Evolutionary conservation across 2,888 invertebrate genomes (phyloP).

Genomic region (Acrocera orbiculus): DNA sequence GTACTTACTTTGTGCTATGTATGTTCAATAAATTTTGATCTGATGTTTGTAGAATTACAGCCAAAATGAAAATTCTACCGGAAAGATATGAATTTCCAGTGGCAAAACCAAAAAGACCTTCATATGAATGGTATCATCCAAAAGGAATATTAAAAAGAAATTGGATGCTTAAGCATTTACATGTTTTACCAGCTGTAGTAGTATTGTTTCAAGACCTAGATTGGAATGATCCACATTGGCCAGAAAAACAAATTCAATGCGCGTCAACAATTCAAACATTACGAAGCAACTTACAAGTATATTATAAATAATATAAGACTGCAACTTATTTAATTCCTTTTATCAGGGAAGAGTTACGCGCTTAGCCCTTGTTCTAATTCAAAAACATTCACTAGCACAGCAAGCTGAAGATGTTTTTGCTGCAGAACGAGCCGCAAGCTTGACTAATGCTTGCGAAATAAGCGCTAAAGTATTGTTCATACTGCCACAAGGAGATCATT

Average conservation of each 20-base stretch:
- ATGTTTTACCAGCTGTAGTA: conserved; percentile 77
- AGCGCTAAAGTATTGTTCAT: conserved; percentile 85
- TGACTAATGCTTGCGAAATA: conserved; percentile 83
- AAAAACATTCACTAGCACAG: conserved; percentile 61
- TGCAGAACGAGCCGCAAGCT: conserved; percentile 74
- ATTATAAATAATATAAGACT: background rate
- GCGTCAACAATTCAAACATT: conserved; percentile 73
- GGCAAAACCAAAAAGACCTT: conserved; percentile 68
- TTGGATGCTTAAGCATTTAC: conserved; percentile 89
- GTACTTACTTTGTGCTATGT: conserved; percentile 13
- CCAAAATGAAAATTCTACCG: conserved; percentile 66
- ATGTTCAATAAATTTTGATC: background rate
- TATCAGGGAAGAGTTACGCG: conserved; percentile 36
- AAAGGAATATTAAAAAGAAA: conserved; percentile 85
- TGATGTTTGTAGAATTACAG: conserved; percentile 40
- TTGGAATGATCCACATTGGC: conserved; percentile 91
- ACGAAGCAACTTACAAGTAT: conserved; percentile 33
- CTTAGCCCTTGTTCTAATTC: conserved; percentile 78
- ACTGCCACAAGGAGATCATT: conserved; percentile 76
- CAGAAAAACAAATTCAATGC: conserved; percentile 87
- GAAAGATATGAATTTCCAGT: conserved; percentile 76
- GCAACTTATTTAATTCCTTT: background rate
- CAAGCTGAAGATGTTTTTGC: conserved; percentile 66
- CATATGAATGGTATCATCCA: conserved; percentile 90
- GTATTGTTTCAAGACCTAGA: conserved; percentile 94